Evolutionary conservation across 2,797 vertebrate genomes (phyloP).

Genomic region (Notoglanidium macrostoma): DNA sequence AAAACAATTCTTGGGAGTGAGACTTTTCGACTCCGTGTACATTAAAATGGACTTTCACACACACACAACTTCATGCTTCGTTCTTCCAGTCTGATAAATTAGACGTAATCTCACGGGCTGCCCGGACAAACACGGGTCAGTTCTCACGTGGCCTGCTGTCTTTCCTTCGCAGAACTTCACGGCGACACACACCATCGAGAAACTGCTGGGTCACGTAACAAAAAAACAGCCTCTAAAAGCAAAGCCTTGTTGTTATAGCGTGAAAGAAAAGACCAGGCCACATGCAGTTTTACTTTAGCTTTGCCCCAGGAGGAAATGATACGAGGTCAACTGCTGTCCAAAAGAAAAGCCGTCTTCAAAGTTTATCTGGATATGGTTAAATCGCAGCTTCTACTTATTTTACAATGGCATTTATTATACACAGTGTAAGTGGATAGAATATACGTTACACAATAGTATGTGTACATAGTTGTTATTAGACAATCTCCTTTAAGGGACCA

Average conservation of each 20-base stretch:
- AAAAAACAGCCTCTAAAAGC: slow-evolving; percentile 18
- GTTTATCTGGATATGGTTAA: background rate
- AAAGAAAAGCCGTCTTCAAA: background rate
- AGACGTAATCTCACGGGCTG: slow-evolving; percentile 11
- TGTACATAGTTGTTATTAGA: background rate
- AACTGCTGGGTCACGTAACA: slow-evolving; percentile 26
- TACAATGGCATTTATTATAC: background rate
- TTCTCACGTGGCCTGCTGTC: slow-evolving; percentile 2
- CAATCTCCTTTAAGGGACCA: background rate
- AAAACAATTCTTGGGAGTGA: background rate
- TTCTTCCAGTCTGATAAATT: slow-evolving; percentile 1
- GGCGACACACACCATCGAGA: slow-evolving; percentile 35
- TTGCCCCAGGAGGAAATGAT: background rate
- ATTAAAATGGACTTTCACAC: background rate
- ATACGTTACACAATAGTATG: background rate
- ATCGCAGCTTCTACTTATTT: background rate
- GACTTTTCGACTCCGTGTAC: background rate
- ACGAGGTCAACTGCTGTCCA: slow-evolving; percentile 1
- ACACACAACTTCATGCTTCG: background rate
- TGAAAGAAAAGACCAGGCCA: slow-evolving; percentile 10
- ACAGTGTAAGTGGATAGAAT: background rate
- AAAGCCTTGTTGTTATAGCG: slow-evolving; percentile 20
- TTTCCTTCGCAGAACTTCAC: slow-evolving; percentile 6
- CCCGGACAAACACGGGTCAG: slow-evolving; percentile 11
- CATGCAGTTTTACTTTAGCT: slow-evolving; percentile 27